A percentile compares a stretch with the other conserved stretches of the same genome.
phyloP scores from a whole-genome alignment of 2,888 invertebrate genomes.

The Cantharis rustica region DNA sequence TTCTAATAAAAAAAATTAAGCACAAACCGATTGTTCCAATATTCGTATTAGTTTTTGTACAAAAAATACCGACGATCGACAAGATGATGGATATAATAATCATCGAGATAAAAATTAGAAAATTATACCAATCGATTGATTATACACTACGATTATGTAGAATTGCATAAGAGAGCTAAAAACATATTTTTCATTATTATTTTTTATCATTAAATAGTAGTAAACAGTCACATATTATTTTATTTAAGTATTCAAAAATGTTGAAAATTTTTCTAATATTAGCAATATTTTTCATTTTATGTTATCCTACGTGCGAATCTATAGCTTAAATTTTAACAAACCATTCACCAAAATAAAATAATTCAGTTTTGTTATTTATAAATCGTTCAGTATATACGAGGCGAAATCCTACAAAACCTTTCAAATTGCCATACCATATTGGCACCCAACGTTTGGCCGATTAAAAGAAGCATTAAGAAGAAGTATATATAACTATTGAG shows the following conservation, averaged over 20 bases:
- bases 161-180: constrained; percentile 47
- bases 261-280: constrained; percentile 36
- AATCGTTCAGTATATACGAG: not conserved
- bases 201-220: constrained; percentile 39
- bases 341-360: constrained; percentile 4
- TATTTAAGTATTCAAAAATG: constrained; percentile 41
- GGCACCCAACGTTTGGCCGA: no score
- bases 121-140: constrained; percentile 43
- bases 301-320: constrained; percentile 17
- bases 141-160: constrained; percentile 42
- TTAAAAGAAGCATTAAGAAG: no score
- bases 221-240: constrained; percentile 45
- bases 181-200: constrained; percentile 43
- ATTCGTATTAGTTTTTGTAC: constrained; percentile 33
- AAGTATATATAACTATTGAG: no score
- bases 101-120: constrained; percentile 39
- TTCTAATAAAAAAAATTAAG: not conserved
- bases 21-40: constrained; percentile 4
- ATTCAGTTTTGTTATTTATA: not conserved
- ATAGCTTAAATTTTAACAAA: constrained; percentile 15
- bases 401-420: not conserved
- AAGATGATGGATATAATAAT: constrained; percentile 20
- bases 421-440: not conserved
- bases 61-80: constrained; percentile 39
- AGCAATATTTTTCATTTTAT: constrained; percentile 10